phyloP scores from a whole-genome alignment of 2,113 vertebrate genomes.

The Sitta europaea region DNA sequence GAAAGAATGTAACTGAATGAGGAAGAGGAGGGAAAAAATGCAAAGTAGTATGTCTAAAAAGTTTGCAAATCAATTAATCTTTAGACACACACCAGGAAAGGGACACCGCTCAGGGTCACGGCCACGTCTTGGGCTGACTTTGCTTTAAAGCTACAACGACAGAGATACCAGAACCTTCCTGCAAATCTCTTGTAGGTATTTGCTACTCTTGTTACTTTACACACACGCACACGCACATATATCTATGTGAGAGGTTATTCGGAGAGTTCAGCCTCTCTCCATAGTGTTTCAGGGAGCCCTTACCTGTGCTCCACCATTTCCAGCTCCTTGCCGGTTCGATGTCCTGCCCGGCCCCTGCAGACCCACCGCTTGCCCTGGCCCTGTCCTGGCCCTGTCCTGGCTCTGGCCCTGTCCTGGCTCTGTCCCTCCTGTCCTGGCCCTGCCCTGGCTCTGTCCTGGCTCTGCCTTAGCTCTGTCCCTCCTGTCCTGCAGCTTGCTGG shows the following conservation, averaged over 20 bases:
- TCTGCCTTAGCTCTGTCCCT: rapidly evolving
- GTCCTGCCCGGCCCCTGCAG: too few relatives aligned
- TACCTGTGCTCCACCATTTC: neutral
- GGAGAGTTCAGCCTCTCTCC: neutral
- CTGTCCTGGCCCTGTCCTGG: rapidly evolving
- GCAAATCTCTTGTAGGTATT: neutral
- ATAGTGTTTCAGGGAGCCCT: neutral
- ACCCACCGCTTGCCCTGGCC: rapidly evolving
- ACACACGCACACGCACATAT: rapidly evolving
- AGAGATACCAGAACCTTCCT: neutral
- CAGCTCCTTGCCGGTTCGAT: rapidly evolving
- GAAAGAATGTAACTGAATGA: neutral
- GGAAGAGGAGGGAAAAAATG: neutral
- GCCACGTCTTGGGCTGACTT: neutral
- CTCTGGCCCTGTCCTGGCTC: neutral
- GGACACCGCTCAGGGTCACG: neutral
- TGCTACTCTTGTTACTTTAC: neutral
- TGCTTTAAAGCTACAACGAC: neutral
- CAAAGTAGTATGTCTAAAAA: neutral
- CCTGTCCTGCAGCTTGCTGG: neutral
- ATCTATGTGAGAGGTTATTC: rapidly evolving
- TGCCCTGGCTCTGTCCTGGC: rapidly evolving
- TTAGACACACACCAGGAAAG: neutral
- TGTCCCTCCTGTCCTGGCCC: neutral
- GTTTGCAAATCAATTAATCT: neutral